These are phyloP conservation scores for Nephrotoma flavescens DNA, from an alignment of 2,888 invertebrate species.

Conservation along the genomic window DNA sequence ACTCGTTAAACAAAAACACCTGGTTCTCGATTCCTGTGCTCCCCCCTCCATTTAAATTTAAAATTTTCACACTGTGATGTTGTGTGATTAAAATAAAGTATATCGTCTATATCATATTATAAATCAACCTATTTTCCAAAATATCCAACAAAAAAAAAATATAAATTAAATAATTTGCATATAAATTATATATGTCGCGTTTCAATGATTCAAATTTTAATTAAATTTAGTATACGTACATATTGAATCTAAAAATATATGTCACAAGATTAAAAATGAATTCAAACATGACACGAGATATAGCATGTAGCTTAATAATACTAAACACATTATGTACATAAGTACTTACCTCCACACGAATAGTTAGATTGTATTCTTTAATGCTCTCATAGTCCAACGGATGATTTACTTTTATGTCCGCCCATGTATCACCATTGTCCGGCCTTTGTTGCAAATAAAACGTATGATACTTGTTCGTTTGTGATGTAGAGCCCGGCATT, in stretches of 20 bases:
- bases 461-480: constrained; percentile 90
- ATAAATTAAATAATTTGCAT: neutral
- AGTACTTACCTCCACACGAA: constrained; percentile 77
- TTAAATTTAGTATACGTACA: neutral
- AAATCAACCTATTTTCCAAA: neutral
- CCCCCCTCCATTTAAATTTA: neutral
- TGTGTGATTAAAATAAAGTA: neutral
- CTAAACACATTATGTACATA: neutral
- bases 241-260: neutral
- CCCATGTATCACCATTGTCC: constrained; percentile 87
- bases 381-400: constrained; percentile 89
- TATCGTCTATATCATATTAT: neutral
- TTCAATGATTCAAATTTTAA: neutral
- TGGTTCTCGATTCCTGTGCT: neutral
- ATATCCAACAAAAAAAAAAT: neutral
- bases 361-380: constrained; percentile 89
- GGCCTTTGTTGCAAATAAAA: constrained; percentile 90
- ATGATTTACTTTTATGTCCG: constrained; percentile 91
- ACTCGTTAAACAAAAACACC: neutral
- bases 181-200: neutral
- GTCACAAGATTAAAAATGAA: neutral
- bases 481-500: constrained; percentile 91
- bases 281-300: neutral
- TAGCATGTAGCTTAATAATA: neutral
- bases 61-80: neutral